Evolutionary conservation across 2,113 vertebrate genomes (phyloP).

Genomic region (Lagopus leucura): DNA sequence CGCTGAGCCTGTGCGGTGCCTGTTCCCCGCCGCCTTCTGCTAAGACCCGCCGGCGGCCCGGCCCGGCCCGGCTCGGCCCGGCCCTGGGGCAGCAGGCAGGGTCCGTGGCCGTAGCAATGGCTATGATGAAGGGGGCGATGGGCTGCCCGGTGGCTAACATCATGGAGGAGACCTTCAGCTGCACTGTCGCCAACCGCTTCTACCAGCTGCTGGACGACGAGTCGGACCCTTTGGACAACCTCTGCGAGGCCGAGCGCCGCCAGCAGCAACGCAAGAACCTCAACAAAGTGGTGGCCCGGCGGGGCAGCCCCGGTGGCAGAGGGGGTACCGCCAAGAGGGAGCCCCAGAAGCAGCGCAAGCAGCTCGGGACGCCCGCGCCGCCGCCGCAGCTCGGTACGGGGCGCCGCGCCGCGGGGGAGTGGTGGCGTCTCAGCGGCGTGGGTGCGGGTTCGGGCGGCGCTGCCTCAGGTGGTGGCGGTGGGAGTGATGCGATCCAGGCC

Average conservation of each 20-base stretch:
- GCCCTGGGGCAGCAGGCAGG: too few relatives aligned
- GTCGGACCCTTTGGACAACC: slow-evolving; percentile 88
- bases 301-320: not conserved
- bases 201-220: slow-evolving; percentile 88
- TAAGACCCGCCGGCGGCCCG: too few relatives aligned
- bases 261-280: slow-evolving; percentile 70
- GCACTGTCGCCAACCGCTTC: slow-evolving; percentile 88
- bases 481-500: too few relatives aligned
- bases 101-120: too few relatives aligned
- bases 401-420: too few relatives aligned
- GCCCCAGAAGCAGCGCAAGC: slow-evolving; percentile 76
- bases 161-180: slow-evolving; percentile 84
- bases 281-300: not conserved
- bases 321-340: slow-evolving; percentile 62
- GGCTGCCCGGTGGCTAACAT: slow-evolving; percentile 56
- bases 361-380: not conserved
- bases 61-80: too few relatives aligned
- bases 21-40: too few relatives aligned
- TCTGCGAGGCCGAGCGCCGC: slow-evolving; percentile 78
- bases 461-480: too few relatives aligned
- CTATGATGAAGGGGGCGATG: slow-evolving; percentile 72
- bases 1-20: too few relatives aligned
- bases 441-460: not conserved
- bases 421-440: too few relatives aligned
- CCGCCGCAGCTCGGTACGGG: slow-evolving; percentile 25